phyloP scores from a whole-genome alignment of 2,113 vertebrate genomes.

The Callorhinus ursinus region DNA sequence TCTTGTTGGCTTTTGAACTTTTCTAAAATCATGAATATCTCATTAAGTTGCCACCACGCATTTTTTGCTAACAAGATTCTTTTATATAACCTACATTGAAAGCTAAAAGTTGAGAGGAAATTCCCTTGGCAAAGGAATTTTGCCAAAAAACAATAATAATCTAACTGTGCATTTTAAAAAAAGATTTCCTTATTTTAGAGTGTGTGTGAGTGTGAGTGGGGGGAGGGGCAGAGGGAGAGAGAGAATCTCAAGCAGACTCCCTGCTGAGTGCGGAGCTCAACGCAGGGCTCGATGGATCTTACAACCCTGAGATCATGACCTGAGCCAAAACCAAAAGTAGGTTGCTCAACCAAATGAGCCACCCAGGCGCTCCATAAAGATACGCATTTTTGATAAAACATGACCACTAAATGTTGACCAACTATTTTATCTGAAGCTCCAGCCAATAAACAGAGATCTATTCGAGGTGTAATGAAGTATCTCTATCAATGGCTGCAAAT shows the following conservation, averaged over 20 bases:
- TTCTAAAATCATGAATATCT: neutral
- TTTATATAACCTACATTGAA: neutral
- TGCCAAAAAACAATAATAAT: neutral
- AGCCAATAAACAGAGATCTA: neutral
- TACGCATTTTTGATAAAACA: neutral
- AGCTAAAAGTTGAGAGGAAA: neutral
- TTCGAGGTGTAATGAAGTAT: neutral
- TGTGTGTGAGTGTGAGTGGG: neutral
- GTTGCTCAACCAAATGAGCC: neutral
- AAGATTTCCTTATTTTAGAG: neutral
- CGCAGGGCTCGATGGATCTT: fast-evolving
- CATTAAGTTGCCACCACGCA: neutral
- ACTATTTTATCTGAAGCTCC: neutral
- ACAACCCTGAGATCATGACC: neutral
- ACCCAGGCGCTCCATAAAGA: neutral
- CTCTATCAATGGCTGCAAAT: neutral
- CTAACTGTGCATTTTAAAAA: neutral
- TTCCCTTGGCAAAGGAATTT: neutral
- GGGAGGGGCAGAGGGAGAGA: neutral
- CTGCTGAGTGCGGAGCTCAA: neutral
- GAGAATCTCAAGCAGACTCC: neutral
- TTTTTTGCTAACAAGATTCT: neutral
- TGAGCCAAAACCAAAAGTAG: neutral
- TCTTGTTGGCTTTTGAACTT: neutral
- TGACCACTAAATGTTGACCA: neutral